These are phyloP conservation scores for Anguilla megastoma DNA, from an alignment of 2,797 vertebrate genomes.

Conservation along the genomic window DNA sequence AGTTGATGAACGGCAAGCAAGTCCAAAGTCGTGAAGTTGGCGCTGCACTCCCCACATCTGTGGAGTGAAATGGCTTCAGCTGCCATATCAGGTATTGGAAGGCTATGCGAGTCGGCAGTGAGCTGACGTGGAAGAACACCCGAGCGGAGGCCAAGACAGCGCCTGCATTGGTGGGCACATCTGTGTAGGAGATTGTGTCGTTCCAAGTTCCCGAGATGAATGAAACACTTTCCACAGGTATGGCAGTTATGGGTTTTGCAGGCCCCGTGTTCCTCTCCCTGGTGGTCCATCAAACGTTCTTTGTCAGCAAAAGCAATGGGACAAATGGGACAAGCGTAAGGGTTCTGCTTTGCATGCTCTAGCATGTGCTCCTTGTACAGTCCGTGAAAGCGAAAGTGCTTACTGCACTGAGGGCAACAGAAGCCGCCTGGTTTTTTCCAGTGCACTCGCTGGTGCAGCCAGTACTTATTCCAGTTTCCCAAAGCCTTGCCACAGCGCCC, in stretches of 20 bases:
- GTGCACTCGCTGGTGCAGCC: constrained; percentile 48
- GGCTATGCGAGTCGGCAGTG: constrained; percentile 36
- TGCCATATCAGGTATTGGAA: constrained; percentile 38
- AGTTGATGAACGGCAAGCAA: constrained; percentile 58
- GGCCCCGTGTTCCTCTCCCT: constrained; percentile 37
- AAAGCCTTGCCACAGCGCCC: constrained; percentile 48
- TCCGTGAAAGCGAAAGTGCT: constrained; percentile 52
- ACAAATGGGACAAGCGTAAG: constrained; percentile 47
- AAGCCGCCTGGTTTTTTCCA: constrained; percentile 37
- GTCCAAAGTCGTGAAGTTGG: constrained; percentile 52
- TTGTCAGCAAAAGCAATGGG: constrained; percentile 39
- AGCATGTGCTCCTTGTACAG: constrained; percentile 55
- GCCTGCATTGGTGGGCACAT: constrained; percentile 38
- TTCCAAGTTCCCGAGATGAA: constrained; percentile 45
- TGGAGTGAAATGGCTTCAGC: constrained; percentile 48
- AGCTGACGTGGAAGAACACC: constrained; percentile 29
- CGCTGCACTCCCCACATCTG: constrained; percentile 51
- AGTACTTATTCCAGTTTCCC: constrained; percentile 46
- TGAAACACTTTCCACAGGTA: constrained; percentile 54
- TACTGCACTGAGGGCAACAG: constrained; percentile 49
- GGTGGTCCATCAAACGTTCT: constrained; percentile 34
- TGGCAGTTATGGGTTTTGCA: constrained; percentile 44
- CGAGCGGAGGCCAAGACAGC: constrained; percentile 40
- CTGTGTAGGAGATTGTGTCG: constrained; percentile 55
- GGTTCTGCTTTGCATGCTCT: constrained; percentile 47